These are phyloP conservation scores for Apeira syringaria DNA, from an alignment of 2,888 invertebrate genomes.

Conservation along the genomic window DNA sequence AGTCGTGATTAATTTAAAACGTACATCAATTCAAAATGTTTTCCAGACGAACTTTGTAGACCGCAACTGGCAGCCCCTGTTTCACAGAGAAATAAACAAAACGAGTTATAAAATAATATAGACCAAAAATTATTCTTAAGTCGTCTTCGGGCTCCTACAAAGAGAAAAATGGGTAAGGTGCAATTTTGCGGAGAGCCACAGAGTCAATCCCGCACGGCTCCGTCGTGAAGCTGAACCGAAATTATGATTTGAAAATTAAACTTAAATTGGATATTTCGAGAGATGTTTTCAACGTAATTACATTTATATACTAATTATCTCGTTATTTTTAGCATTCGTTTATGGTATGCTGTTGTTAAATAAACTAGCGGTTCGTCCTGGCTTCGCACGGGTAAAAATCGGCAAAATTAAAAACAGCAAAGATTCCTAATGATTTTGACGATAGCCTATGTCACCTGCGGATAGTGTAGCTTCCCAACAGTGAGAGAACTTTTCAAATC, in stretches of 20 bases:
- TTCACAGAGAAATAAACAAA: constrained; percentile 21
- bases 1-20: constrained; percentile 28
- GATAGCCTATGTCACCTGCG: too few species aligned
- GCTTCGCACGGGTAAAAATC: too few species aligned
- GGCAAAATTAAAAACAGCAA: too few species aligned
- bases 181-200: constrained; percentile 68
- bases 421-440: too few species aligned
- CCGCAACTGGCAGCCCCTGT: constrained; percentile 42
- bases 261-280: constrained; percentile 74
- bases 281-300: constrained; percentile 65
- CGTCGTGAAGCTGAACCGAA: constrained; percentile 77
- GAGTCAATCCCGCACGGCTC: constrained; percentile 65
- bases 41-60: constrained; percentile 37
- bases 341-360: too few species aligned
- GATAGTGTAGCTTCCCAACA: too few species aligned
- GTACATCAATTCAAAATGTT: constrained; percentile 40
- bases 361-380: too few species aligned
- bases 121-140: constrained; percentile 62
- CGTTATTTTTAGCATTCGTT: too few species aligned
- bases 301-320: constrained; percentile 64
- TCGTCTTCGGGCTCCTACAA: constrained; percentile 67
- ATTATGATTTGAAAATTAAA: constrained; percentile 80
- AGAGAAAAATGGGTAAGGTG: constrained; percentile 75
- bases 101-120: constrained; percentile 61
- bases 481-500: too few species aligned